Base-by-base conservation (phyloP, 2,888 invertebrate species). In the Chouioia cunea region DNA sequence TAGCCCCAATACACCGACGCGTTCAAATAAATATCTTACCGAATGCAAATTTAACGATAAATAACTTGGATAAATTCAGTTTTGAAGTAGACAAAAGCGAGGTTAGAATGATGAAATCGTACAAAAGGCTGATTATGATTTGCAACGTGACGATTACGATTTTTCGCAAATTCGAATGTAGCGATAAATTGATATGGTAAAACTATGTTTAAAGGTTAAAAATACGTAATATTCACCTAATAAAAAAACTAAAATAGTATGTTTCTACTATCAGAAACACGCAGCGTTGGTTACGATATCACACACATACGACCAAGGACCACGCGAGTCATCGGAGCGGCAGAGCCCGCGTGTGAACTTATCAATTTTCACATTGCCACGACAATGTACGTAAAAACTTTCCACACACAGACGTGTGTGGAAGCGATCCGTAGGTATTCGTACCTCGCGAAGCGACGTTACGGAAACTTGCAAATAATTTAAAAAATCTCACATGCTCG, bases 51-150 rank as follows among this genome's bases (percentile, higher is more conserved):
- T 36, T 36, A 10, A 36, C 12, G 36, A 36, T 36, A 36, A 36
- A 36, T 36, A 36, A 10, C 36, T 36, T 6, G 10, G 6, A 36
- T 10, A 36, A 36, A 36, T 36, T 36, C 10, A 6, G 12, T 36
- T 23, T 43, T 2, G 56, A 10, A 10, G 23, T 8, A 18, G 48
- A 53, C n/a, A 4, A 60, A 69, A 70, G 59, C 52, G 50, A 79
- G 80, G 80, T 80, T 80, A 80, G 74, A 67, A 59, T 71, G 62
- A 70, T 43, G 75, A 64, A 67, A 68, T 60, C 47, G 16, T 23
- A 16, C n/a, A 6, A 57, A 57, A 57, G 12, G 36, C 10, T n/a
- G 12, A 57, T 46, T n/a, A n/a, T n/a, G n/a, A n/a, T n/a, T n/a
- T n/a, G n/a, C n/a, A n/a, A n/a, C n/a, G 12, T 57, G 44, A 57